Conservation (phyloP, 2,113 vertebrate species). For the Todiramphus saurophagus region DNA sequence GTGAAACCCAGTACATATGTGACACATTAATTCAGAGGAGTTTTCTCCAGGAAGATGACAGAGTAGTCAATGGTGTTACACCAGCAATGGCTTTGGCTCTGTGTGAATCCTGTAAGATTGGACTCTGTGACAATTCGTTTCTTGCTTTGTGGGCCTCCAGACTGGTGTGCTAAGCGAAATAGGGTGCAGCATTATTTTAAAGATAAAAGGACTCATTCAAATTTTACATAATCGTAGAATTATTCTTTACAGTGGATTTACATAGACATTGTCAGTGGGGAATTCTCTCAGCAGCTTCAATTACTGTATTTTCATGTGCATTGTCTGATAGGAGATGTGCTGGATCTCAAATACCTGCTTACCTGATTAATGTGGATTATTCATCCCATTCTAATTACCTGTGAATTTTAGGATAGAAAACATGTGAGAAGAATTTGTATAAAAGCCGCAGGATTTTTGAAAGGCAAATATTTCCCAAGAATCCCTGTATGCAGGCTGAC, state of each 20-base stretch:
- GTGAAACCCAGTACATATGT: background rate
- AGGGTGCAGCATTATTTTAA: constrained; percentile 55
- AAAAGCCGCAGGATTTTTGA: constrained; percentile 62
- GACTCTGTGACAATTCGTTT: background rate
- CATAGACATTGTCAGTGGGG: constrained; percentile 66
- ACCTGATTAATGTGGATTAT: constrained; percentile 73
- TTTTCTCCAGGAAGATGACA: background rate
- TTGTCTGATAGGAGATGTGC: constrained; percentile 67
- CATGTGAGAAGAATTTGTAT: constrained; percentile 70
- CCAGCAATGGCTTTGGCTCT: background rate
- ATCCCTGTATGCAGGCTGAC: constrained; percentile 58
- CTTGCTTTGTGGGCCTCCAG: constrained; percentile 11
- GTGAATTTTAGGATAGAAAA: constrained; percentile 73
- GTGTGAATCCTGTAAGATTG: background rate
- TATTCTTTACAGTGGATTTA: constrained; percentile 66
- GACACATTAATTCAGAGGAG: background rate
- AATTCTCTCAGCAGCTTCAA: constrained; percentile 62
- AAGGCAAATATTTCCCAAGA: constrained; percentile 72
- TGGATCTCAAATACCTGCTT: constrained; percentile 70
- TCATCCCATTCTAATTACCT: constrained; percentile 70
- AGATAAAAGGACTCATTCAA: constrained; percentile 66
- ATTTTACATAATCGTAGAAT: constrained; percentile 70
- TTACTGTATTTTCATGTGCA: constrained; percentile 62
- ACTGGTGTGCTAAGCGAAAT: constrained; percentile 39
- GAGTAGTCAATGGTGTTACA: rapidly evolving